These are phyloP conservation scores for Nephrocerus scutellatus DNA, from an alignment of 2,888 invertebrate species.

Conservation along the genomic window DNA sequence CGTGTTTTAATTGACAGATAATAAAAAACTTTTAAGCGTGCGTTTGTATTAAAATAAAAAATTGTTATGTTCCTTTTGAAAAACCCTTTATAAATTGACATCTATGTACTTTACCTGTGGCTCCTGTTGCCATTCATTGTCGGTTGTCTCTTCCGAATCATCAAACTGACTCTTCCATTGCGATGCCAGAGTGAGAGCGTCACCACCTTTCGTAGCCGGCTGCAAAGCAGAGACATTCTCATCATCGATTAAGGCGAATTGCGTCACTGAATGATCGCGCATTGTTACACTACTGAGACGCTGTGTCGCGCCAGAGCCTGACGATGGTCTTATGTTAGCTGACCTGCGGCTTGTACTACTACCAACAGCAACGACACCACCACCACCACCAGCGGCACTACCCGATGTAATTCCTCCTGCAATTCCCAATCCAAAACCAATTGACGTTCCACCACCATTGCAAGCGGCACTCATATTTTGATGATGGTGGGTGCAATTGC, in stretches of 20 bases:
- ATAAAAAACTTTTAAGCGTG: too few species aligned
- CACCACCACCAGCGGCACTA: conserved; percentile 16
- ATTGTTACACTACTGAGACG: conserved; percentile 18
- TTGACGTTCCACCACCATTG: conserved; percentile 6
- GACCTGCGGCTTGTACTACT: conserved; percentile 22
- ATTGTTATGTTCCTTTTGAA: too few species aligned
- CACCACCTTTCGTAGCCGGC: conserved; percentile 82
- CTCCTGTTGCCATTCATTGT: conserved; percentile 90
- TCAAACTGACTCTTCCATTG: conserved; percentile 96
- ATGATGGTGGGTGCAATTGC: conserved; percentile 15
- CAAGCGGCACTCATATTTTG: conserved; percentile 15
- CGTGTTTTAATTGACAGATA: too few species aligned
- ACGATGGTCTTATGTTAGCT: conserved; percentile 36
- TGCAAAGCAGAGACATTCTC: conserved; percentile 84
- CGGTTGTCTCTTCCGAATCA: conserved; percentile 89
- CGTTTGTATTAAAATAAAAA: too few species aligned
- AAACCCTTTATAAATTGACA: too few species aligned
- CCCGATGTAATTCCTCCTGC: conserved; percentile 9
- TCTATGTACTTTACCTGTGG: conserved; percentile 52
- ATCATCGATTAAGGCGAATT: conserved; percentile 88
- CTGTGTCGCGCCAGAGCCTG: conserved; percentile 26
- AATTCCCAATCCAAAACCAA: conserved; percentile 15
- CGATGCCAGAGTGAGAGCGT: conserved; percentile 83
- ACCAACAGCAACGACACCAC: conserved; percentile 14
- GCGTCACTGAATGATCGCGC: conserved; percentile 73